Base-by-base conservation (phyloP, 2,888 invertebrate genomes). In the Cheilosia pagana region DNA sequence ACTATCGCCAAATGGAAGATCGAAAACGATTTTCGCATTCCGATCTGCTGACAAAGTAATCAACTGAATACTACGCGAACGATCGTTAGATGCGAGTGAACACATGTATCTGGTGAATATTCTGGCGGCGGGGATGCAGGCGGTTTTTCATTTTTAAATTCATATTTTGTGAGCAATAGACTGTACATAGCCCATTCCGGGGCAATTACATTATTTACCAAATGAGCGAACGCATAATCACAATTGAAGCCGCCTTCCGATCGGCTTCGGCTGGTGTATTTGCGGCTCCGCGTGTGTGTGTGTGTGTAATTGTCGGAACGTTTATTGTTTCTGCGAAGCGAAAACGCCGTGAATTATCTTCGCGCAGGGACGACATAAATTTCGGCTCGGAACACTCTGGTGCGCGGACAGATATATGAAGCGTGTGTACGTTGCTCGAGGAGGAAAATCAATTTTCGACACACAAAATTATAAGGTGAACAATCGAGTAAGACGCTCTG, bases 141-240 rank as follows among this genome's bases (percentile, higher is more conserved):
- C 43, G 53, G 39, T 70, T 59, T 19, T 39, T 52, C 63, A 60
- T 50, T 78, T 62, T 78, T 68, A 65, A 76, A 62, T 85, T 75
- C 75, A 79, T 79, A 79, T 74, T 48, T 74, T 68, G 43, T 35
- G 41, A 14, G 23, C 57, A 25, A 1, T n/a, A 67, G 45, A 65
- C 21, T 45, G 21, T 52, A 25, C 57, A 35, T 74, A 50, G 78
- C 59, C 63, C 43, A 76, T 67, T 76, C 60, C 41, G 41, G 16
- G 52, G 65, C 83, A 74, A 83, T 78, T 74, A 78, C 53, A 74
- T 83, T 75, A 83, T 79, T 83, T 83, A 65, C 79, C 78, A 83
- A 83, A 83, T 83, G 79, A 83, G 70, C 74, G 59, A 83, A 83
- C 78, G 83, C 83, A 79, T 83, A 83, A 79, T 70, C 65, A 79